Conservation (phyloP, 2,888 invertebrate species). For the Drosophila tripunctata region DNA sequence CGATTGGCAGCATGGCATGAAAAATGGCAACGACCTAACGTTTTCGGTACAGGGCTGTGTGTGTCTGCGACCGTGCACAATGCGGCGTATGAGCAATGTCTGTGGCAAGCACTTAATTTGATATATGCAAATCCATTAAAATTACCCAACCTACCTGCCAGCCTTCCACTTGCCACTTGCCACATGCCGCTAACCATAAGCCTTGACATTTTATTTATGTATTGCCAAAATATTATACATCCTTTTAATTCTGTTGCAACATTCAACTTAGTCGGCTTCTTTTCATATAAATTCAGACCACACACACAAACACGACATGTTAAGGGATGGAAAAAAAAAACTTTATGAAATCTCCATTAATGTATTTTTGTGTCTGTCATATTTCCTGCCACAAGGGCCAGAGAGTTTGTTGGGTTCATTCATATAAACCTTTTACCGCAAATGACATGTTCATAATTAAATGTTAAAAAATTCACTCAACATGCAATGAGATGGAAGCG, state of each 20-base stretch:
- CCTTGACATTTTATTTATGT: conserved; percentile 56
- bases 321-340: not conserved
- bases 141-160: conserved; percentile 30
- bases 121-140: conserved; percentile 70
- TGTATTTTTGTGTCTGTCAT: not conserved
- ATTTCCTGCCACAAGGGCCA: not conserved
- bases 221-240: conserved; percentile 7
- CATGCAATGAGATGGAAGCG: conserved; percentile 42
- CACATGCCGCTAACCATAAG: conserved; percentile 33
- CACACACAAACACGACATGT: not conserved
- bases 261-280: not conserved
- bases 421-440: conserved; percentile 70
- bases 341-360: conserved; percentile 4
- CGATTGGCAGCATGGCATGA: conserved; percentile 69
- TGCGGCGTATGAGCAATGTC: conserved; percentile 70
- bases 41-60: conserved; percentile 5
- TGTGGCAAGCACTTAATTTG: conserved; percentile 62
- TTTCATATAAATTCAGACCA: too few relatives aligned
- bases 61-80: conserved; percentile 46
- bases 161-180: too few relatives aligned
- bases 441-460: conserved; percentile 78
- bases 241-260: not conserved
- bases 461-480: conserved; percentile 71
- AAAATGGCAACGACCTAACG: conserved; percentile 50
- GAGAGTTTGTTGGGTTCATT: conserved; percentile 46